Percentiles rank a stretch among this genome's conserved stretches.
Evolutionary conservation across 1,140 invertebrate species (phyloP).

Genomic region (Scaptomyza graminum): DNA sequence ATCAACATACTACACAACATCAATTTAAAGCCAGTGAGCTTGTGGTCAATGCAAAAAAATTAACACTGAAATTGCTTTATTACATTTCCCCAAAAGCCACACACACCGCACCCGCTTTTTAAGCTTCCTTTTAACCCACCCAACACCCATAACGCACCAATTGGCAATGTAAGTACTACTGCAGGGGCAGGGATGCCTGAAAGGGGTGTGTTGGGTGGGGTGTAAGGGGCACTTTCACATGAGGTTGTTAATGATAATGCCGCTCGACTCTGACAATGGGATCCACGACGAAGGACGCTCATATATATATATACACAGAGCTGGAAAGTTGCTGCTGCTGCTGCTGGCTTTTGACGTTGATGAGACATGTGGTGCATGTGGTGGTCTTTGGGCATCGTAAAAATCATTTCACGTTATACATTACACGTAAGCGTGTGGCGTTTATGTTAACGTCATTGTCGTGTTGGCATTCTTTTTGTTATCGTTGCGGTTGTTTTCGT

Average conservation of each 20-base stretch:
- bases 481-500: conserved; percentile 15
- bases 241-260: conserved; percentile 75
- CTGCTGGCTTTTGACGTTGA: conserved; percentile 61
- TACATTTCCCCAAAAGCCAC: conserved; percentile 14
- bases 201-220: not conserved
- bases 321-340: conserved; percentile 30
- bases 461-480: conserved; percentile 11
- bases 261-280: conserved; percentile 39
- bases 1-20: conserved; percentile 54
- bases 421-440: conserved; percentile 68
- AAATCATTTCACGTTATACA: conserved; percentile 76
- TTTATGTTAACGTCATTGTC: conserved; percentile 68
- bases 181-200: conserved; percentile 7
- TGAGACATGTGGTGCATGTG: conserved; percentile 67
- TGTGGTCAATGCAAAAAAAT: conserved; percentile 69
- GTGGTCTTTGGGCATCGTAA: conserved; percentile 61
- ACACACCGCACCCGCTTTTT: not conserved
- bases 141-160: conserved; percentile 47
- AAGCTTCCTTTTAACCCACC: not conserved
- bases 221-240: conserved; percentile 49
- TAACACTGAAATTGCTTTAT: conserved; percentile 74
- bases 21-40: conserved; percentile 60
- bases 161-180: conserved; percentile 59
- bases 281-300: not conserved
- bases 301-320: not conserved